Evolutionary conservation across 2,113 vertebrate species (phyloP).

Genomic region (Dendrocopos noguchii): DNA sequence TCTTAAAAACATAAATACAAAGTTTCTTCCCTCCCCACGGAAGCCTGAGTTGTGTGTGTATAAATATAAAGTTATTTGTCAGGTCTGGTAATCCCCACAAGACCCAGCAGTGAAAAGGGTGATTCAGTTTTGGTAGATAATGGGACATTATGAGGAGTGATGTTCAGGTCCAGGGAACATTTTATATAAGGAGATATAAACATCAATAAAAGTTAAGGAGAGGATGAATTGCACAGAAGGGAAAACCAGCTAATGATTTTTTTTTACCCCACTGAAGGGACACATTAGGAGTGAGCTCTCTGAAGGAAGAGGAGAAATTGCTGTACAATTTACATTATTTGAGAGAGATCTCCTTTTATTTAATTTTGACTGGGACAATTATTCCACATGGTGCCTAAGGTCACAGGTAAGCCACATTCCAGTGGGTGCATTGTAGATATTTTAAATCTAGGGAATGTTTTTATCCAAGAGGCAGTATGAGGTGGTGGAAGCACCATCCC

Average conservation of each 20-base stretch:
- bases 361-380: not conserved
- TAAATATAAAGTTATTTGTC: not conserved
- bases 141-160: not conserved
- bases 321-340: not conserved
- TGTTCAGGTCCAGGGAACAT: not conserved
- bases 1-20: not conserved
- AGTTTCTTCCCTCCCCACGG: not conserved
- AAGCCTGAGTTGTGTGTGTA: not conserved
- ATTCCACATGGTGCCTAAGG: fast-evolving
- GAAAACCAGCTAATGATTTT: not conserved
- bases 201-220: not conserved
- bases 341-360: not conserved
- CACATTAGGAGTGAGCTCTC: not conserved
- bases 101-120: not conserved
- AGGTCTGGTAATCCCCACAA: not conserved
- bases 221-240: not conserved
- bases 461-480: not conserved
- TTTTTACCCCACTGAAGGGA: not conserved
- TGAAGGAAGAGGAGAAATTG: not conserved
- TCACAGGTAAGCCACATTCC: not conserved
- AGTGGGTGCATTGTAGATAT: not conserved
- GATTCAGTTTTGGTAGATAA: not conserved
- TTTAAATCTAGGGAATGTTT: not conserved
- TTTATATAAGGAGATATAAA: not conserved
- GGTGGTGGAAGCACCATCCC: no score